Conservation (phyloP, 2,797 vertebrate species). For the Pseudomugil gertrudae region DNA sequence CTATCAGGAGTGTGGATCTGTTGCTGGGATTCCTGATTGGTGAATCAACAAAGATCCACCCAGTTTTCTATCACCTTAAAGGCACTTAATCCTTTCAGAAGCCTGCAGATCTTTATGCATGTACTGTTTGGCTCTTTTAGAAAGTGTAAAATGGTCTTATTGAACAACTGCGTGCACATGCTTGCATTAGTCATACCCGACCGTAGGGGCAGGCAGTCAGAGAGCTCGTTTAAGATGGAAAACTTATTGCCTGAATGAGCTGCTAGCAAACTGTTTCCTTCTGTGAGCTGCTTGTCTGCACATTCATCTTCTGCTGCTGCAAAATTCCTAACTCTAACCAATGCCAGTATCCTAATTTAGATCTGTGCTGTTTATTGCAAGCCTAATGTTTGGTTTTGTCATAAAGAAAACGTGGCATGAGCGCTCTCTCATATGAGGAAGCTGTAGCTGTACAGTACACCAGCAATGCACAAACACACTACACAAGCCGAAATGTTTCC, state of each 20-base stretch:
- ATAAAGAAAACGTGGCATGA: constrained; percentile 39
- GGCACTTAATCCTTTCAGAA: no score
- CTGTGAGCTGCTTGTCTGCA: neutral
- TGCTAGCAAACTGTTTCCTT: neutral
- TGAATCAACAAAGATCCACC: neutral
- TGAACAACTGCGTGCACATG: neutral
- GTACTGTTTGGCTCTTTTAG: neutral
- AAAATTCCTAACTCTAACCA: constrained; percentile 35
- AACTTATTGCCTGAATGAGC: constrained; percentile 5
- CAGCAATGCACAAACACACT: constrained; percentile 21
- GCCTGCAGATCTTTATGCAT: neutral
- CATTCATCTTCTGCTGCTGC: constrained; percentile 18
- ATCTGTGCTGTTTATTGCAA: constrained; percentile 43
- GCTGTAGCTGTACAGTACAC: constrained; percentile 5
- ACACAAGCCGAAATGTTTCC: constrained; percentile 30
- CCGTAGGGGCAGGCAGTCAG: neutral
- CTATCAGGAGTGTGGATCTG: neutral
- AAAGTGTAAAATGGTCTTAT: neutral
- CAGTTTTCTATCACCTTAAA: neutral
- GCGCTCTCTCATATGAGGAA: constrained; percentile 36
- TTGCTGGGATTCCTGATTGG: neutral
- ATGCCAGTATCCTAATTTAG: constrained; percentile 36
- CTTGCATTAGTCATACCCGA: neutral
- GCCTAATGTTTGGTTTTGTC: constrained; percentile 49
- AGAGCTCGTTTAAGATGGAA: neutral